Evolutionary conservation across 2,113 vertebrate species (phyloP).

Genomic region (Myrmophylax atrothorax): DNA sequence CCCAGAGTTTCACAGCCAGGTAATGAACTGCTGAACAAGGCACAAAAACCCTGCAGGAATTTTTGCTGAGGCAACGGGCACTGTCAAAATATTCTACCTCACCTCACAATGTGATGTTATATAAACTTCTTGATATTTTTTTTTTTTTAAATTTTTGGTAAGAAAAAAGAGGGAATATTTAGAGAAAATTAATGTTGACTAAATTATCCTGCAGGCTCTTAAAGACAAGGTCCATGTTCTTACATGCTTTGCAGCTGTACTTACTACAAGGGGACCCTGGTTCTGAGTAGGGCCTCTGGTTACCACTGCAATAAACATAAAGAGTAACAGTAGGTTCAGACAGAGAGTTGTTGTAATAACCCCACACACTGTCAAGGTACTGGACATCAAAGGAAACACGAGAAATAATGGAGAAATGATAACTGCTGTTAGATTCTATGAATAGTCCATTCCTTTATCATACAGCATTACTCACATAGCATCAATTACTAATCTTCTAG

Average conservation of each 20-base stretch:
- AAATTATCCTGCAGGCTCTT: neutral
- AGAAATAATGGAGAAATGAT: neutral
- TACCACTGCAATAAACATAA: neutral
- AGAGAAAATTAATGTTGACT: neutral
- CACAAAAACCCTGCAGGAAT: neutral
- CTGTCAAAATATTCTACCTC: neutral
- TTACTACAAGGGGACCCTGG: neutral
- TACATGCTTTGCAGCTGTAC: neutral
- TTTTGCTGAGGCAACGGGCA: neutral
- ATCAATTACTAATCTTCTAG: neutral
- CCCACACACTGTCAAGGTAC: neutral
- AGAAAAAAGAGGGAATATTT: neutral
- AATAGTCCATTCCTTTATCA: neutral
- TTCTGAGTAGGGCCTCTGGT: neutral
- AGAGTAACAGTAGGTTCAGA: neutral
- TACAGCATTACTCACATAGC: neutral
- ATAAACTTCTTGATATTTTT: neutral
- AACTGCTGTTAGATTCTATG: neutral
- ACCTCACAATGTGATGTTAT: neutral
- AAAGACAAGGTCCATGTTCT: neutral
- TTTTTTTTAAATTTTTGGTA: neutral
- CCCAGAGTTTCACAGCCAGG: neutral
- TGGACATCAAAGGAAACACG: neutral
- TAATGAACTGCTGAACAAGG: neutral
- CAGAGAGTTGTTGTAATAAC: neutral